A percentile compares a stretch with the other conserved stretches of the same genome.
phyloP scores from a whole-genome alignment of 2,797 vertebrate species.

The Cynodonichthys magdalenae region DNA sequence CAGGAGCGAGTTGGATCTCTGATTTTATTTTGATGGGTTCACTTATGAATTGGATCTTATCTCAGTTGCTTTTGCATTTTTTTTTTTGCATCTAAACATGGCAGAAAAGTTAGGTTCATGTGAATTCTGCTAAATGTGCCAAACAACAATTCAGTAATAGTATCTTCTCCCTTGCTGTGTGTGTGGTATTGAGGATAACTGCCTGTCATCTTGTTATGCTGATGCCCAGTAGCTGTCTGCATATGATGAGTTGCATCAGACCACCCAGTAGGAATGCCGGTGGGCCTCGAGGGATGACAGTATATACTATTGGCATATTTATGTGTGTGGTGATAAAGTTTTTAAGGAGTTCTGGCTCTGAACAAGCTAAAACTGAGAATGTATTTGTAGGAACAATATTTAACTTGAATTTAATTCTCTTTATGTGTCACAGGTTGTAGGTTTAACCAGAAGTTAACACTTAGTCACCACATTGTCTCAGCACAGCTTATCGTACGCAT shows the following conservation, averaged over 20 bases:
- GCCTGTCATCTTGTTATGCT: conserved; percentile 68
- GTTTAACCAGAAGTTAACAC: conserved; percentile 9
- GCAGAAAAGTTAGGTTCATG: conserved; percentile 12
- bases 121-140: conserved; percentile 56
- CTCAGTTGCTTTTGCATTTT: background rate
- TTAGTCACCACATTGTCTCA: background rate
- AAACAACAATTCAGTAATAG: conserved; percentile 62
- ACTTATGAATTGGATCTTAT: background rate
- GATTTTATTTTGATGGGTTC: conserved; percentile 8
- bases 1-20: conserved; percentile 9
- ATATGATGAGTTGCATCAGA: conserved; percentile 70
- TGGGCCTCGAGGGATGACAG: conserved; percentile 67
- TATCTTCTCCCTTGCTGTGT: conserved; percentile 61
- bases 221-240: conserved; percentile 75
- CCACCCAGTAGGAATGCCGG: conserved; percentile 78
- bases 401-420: conserved; percentile 8
- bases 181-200: conserved; percentile 68
- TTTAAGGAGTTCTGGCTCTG: conserved; percentile 45
- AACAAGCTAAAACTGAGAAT: conserved; percentile 53
- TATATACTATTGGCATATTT: conserved; percentile 56
- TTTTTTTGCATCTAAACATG: conserved; percentile 11
- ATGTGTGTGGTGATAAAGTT: conserved; percentile 36
- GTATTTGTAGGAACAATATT: conserved; percentile 47
- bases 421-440: conserved; percentile 13
- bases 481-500: background rate